Evolutionary conservation across 2,888 invertebrate species (phyloP).

Genomic region (Andrena camellia): DNA sequence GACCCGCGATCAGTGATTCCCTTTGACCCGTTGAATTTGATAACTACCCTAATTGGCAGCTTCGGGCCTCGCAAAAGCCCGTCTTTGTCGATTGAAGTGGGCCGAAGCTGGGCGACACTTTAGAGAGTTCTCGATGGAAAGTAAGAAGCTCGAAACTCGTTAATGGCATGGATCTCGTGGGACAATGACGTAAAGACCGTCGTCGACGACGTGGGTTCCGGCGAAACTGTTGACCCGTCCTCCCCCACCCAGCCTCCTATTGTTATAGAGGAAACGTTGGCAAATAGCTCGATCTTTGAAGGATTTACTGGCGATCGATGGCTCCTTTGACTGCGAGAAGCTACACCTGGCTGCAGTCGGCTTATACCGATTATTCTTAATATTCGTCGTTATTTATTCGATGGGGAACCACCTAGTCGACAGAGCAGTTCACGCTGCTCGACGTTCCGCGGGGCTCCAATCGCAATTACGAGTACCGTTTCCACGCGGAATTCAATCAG

Average conservation of each 20-base stretch:
- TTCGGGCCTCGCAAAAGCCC: conserved; percentile 52
- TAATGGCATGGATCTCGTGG: conserved; percentile 68
- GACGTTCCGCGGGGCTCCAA: background rate
- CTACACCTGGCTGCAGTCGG: background rate
- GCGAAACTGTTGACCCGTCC: conserved; percentile 26
- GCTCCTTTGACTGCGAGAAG: background rate
- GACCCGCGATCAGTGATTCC: conserved; percentile 57
- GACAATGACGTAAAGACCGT: conserved; percentile 65
- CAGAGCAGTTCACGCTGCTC: background rate
- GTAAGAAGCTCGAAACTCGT: conserved; percentile 73
- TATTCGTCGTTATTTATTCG: too few relatives aligned
- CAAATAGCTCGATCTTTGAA: conserved; percentile 23
- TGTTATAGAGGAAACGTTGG: background rate
- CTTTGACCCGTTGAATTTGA: conserved; percentile 68
- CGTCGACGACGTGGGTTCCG: conserved; percentile 37
- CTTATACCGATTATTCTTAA: background rate
- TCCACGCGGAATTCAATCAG: background rate
- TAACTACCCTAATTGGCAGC: conserved; percentile 72
- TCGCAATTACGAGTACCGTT: conserved; percentile 8
- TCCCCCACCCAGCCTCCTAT: background rate
- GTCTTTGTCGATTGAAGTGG: conserved; percentile 68
- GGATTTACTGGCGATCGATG: background rate
- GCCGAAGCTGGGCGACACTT: conserved; percentile 50
- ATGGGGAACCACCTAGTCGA: background rate
- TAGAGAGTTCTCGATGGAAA: conserved; percentile 60